Base-by-base conservation (phyloP, 1,140 invertebrate genomes). In the Trachymyrmex septentrionalis region DNA sequence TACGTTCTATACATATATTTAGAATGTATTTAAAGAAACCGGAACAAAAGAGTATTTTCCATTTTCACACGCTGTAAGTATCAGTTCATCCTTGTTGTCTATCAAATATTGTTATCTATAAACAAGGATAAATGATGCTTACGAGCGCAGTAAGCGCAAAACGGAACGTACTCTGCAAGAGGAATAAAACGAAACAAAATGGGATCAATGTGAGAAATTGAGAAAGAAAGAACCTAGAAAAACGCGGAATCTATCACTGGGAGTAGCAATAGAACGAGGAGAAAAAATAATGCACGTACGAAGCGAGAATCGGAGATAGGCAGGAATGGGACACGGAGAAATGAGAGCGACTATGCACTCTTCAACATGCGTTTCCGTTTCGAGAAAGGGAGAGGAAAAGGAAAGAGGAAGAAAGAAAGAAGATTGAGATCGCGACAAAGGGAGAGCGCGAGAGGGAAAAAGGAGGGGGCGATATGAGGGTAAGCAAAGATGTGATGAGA, bases 401-500 rank as follows among this genome's bases (percentile, higher is more conserved):
- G 19, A 72, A 30, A 27, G 30, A 50, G 30, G 4, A 30, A 30
- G 30, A 30, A 30, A 67, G 63, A 75, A 61, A 90, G 76, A 59
- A 72, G 59, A 27, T 48, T 78, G 44, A 69, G 30, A 19, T n/a
- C 16, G 38, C 34, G 86, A 76, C 44, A 66, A 69, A 76, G 87
- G 5, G 19, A 53, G n/a, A 86, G 44, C 55, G 77, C 87, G 86
- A 92, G 69, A 59, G 50, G 44, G 63, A 34, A 63, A 69, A 55
- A 86, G 34, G 44, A 48, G 63, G 53, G 61, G 87, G 86, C 69
- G 72, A 90, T 87, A 87, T 76, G 90, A 85, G n/a, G n/a, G 81
- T 89, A 85, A 87, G 88, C 61, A 87, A 88, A 57, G 72, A 50
- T 44, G 73, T 69, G 85, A 64, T 80, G 89, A 82, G 75, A 85